Evolutionary conservation across 2,113 vertebrate genomes (phyloP).

Genomic region (Syngnathus typhle): DNA sequence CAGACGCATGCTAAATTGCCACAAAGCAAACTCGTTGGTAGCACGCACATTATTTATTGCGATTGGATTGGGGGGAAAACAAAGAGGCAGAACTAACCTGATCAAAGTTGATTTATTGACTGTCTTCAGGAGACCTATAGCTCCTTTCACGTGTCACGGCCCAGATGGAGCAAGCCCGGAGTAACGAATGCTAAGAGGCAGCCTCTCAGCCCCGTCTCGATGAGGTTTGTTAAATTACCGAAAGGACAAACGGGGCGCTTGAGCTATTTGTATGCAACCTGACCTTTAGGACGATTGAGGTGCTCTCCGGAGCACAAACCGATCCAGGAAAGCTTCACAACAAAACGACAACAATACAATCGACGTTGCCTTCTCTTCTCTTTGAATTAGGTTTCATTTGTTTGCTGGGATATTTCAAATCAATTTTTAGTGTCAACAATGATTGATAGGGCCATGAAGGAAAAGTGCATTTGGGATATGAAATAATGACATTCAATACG

Average conservation of each 20-base stretch:
- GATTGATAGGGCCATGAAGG: background rate
- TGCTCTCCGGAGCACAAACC: conserved; percentile 40
- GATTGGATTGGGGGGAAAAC: conserved; percentile 38
- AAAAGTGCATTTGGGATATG: too few species aligned
- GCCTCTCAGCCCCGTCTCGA: conserved; percentile 32
- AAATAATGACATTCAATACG: background rate
- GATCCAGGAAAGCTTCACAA: conserved; percentile 34
- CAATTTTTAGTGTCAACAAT: background rate
- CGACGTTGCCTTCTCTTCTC: background rate
- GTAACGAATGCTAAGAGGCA: conserved; percentile 26
- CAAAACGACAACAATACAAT: background rate
- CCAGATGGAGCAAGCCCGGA: conserved; percentile 38
- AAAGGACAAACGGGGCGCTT: conserved; percentile 49
- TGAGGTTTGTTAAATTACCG: conserved; percentile 45
- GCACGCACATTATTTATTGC: conserved; percentile 41
- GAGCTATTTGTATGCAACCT: conserved; percentile 58
- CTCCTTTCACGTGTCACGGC: conserved; percentile 37
- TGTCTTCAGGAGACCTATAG: conserved; percentile 38
- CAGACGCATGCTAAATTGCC: conserved; percentile 28
- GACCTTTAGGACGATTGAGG: conserved; percentile 58
- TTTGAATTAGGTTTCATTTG: background rate
- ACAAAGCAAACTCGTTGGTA: conserved; percentile 31
- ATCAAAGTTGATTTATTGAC: conserved; percentile 53
- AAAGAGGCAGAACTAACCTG: conserved; percentile 45
- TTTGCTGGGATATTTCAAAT: too few species aligned